Conservation (phyloP, 1,140 invertebrate species). For the Caenorhabditis elegans region WBcel235 BX284602.5:6132501-6133000, state of each 20-base stretch:
- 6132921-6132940: conserved; percentile 26
- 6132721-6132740: background rate
- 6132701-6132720: background rate
- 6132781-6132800: background rate
- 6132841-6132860: conserved; percentile 29
- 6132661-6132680: no score
- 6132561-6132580: no score
- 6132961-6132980: background rate
- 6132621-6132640: no score
- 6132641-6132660: no score
- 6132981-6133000: background rate
- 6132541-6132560: no score
- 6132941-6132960: conserved; percentile 21
- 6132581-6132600: no score
- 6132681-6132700: background rate
- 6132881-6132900: conserved; percentile 28
- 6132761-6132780: conserved; percentile 13
- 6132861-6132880: conserved; percentile 18
- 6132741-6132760: background rate
- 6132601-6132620: no score
- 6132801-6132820: background rate
- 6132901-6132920: conserved; percentile 23
- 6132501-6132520: no score
- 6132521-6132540: no score
- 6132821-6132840: background rate